Conservation (phyloP, 2,888 invertebrate species). For the Eupelmus urozonus region DNA sequence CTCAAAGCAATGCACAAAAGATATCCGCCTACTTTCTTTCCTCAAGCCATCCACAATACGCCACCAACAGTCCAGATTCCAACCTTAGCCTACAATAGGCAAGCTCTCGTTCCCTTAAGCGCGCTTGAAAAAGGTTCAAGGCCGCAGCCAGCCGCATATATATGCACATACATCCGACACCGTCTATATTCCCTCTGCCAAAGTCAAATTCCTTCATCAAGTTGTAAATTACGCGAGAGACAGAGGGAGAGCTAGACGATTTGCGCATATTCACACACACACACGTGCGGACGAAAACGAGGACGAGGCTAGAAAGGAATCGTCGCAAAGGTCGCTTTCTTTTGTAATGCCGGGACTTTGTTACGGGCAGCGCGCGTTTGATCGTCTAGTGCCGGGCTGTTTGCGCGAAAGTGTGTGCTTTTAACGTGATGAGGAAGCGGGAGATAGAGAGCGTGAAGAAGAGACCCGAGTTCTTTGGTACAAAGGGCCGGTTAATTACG, state of each 20-base stretch:
- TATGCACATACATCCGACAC: constrained; percentile 10
- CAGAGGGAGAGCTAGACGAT: background rate
- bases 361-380: background rate
- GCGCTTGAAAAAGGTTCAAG: background rate
- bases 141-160: background rate
- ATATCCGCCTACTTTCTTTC: too few relatives aligned
- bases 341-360: background rate
- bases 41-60: too few relatives aligned
- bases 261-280: background rate
- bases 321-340: background rate
- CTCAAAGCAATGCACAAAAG: too few relatives aligned
- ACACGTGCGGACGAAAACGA: background rate
- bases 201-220: constrained; percentile 35
- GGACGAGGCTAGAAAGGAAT: background rate
- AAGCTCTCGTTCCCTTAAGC: background rate
- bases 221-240: constrained; percentile 33
- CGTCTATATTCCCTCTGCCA: background rate
- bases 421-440: too few relatives aligned
- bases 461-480: too few relatives aligned
- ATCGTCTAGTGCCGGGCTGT: background rate
- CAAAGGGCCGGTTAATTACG: too few relatives aligned
- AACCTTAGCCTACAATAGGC: too few relatives aligned
- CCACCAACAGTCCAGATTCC: too few relatives aligned
- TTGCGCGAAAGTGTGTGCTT: too few relatives aligned
- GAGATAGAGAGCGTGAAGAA: too few relatives aligned